Conservation (phyloP, 2,888 invertebrate genomes). For the Isoperla grammatica region DNA sequence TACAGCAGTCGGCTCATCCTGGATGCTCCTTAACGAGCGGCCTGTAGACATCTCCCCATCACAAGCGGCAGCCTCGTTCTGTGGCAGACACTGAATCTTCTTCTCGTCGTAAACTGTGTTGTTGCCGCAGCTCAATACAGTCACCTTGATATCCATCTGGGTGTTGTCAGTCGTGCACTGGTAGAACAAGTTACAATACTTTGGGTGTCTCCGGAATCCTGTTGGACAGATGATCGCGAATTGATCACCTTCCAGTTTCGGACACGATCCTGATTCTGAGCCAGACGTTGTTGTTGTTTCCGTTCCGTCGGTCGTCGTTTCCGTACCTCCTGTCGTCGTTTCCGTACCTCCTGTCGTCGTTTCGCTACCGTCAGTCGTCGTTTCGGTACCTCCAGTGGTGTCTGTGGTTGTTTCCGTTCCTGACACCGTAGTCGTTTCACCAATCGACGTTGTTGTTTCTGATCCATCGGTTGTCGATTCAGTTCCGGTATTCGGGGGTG, state of each 20-base stretch:
- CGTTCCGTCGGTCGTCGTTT: conserved; percentile 20
- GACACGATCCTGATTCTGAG: conserved; percentile 11
- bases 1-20: conserved; percentile 19
- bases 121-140: conserved; percentile 69
- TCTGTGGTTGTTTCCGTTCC: conserved; percentile 20
- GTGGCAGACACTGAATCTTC: conserved; percentile 64
- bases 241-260: conserved; percentile 61
- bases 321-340: conserved; percentile 19
- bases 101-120: conserved; percentile 69
- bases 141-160: conserved; percentile 64
- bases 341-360: conserved; percentile 23
- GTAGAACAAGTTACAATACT: conserved; percentile 76
- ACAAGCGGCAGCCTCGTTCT: conserved; percentile 49
- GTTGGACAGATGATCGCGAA: conserved; percentile 71
- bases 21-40: conserved; percentile 48
- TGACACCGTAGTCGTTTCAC: conserved; percentile 13
- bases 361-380: conserved; percentile 3
- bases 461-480: conserved; percentile 18
- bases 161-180: conserved; percentile 64
- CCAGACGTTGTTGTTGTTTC: conserved; percentile 26
- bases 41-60: conserved; percentile 51
- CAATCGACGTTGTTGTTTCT: conserved; percentile 19
- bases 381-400: neutral
- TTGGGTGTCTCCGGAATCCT: conserved; percentile 76
- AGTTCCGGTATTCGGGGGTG: neutral